Percentiles rank a stretch among this genome's conserved stretches.
Conservation (phyloP, 1,140 invertebrate species). For the Thrips palmi region DNA sequence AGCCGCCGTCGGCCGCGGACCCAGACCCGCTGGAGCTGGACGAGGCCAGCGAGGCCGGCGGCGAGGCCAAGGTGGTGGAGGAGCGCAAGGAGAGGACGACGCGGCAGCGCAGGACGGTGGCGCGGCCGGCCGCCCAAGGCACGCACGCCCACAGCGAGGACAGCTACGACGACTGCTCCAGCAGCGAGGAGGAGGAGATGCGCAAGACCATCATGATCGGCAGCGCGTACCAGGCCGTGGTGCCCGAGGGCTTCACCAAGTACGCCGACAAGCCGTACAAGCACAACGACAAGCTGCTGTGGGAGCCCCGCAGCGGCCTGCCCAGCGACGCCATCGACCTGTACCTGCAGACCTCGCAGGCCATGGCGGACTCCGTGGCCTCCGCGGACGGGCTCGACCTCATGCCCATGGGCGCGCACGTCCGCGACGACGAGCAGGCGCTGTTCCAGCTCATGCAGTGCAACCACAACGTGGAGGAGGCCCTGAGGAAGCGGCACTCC, state of each 20-base stretch:
- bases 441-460: constrained; percentile 82
- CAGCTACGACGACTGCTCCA: constrained; percentile 46
- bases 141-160: no score
- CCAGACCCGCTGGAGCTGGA: no score
- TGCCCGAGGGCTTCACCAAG: constrained; percentile 82
- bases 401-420: constrained; percentile 53
- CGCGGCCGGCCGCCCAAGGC: no score
- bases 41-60: no score
- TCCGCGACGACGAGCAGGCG: constrained; percentile 87
- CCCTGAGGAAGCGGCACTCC: constrained; percentile 64
- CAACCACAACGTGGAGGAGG: constrained; percentile 87
- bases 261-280: constrained; percentile 91
- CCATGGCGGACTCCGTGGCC: no score
- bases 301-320: constrained; percentile 70
- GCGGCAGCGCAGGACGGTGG: no score
- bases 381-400: no score
- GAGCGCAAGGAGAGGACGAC: no score
- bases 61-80: no score
- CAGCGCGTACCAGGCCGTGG: constrained; percentile 79
- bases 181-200: no score
- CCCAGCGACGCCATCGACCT: constrained; percentile 57
- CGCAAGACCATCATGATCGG: constrained; percentile 83
- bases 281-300: constrained; percentile 88
- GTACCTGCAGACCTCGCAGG: constrained; percentile 54
- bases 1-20: no score